phyloP scores from a whole-genome alignment of 1,140 invertebrate genomes.

The Caenorhabditis brenneri region DNA sequence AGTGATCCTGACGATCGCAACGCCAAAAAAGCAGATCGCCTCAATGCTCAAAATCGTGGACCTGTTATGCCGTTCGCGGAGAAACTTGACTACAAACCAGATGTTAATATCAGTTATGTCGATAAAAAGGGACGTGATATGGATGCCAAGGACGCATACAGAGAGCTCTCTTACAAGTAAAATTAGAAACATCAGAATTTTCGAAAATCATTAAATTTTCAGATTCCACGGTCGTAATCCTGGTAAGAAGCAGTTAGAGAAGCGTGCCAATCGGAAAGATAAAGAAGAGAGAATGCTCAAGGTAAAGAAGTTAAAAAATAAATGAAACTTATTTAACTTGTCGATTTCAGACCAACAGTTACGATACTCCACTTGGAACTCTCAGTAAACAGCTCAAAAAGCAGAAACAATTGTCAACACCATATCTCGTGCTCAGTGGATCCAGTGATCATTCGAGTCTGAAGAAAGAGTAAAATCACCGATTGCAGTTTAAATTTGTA shows the following conservation, averaged over 20 bases:
- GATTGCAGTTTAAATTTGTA: neutral
- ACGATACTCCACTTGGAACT: constrained; percentile 93
- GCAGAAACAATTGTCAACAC: constrained; percentile 92
- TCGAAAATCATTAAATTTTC: constrained; percentile 30
- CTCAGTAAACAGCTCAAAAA: constrained; percentile 91
- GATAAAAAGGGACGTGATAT: constrained; percentile 90
- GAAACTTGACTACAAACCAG: constrained; percentile 89
- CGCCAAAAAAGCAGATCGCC: constrained; percentile 72
- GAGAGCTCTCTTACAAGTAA: constrained; percentile 60
- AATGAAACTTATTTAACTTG: no score
- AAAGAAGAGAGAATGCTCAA: constrained; percentile 93
- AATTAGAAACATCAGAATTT: neutral
- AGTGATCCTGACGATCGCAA: constrained; percentile 84
- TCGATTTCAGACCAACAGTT: constrained; percentile 86
- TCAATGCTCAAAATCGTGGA: constrained; percentile 79
- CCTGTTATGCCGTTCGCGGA: constrained; percentile 91
- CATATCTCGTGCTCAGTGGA: constrained; percentile 86
- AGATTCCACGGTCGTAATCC: constrained; percentile 99
- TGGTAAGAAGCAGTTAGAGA: constrained; percentile 97
- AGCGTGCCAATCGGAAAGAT: constrained; percentile 90
- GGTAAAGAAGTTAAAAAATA: neutral
- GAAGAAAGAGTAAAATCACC: neutral
- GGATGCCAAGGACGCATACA: constrained; percentile 92
- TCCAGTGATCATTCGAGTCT: constrained; percentile 44
- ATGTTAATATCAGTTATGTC: constrained; percentile 92